Evolutionary conservation across 2,113 vertebrate genomes (phyloP).

Genomic region (Chaetorhynchus papuensis): DNA sequence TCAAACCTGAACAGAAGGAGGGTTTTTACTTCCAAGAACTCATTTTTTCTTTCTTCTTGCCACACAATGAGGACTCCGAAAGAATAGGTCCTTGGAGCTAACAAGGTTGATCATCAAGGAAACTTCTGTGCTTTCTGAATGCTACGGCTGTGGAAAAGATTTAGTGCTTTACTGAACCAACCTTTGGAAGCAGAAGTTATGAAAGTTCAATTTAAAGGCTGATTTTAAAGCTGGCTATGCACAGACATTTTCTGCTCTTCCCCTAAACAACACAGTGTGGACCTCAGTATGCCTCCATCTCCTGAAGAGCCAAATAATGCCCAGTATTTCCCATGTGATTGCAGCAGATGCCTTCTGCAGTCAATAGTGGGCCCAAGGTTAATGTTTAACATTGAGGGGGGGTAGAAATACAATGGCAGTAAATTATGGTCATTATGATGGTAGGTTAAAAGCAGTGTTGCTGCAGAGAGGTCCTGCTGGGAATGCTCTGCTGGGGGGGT

Average conservation of each 20-base stretch:
- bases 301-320: conserved; percentile 13
- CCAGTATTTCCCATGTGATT: neutral
- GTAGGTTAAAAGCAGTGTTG: conserved; percentile 30
- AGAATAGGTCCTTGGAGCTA: conserved; percentile 35
- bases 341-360: conserved; percentile 1
- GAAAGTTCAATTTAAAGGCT: neutral
- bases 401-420: neutral
- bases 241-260: neutral
- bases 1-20: conserved; percentile 46
- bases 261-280: neutral
- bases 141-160: conserved; percentile 6
- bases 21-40: conserved; percentile 39
- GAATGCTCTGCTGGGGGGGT: neutral
- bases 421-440: conserved; percentile 38
- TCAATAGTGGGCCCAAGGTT: neutral
- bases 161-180: neutral
- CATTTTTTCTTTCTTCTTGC: conserved; percentile 36
- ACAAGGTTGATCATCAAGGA: conserved; percentile 53
- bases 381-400: neutral
- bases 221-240: neutral
- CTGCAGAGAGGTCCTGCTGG: conserved; percentile 24
- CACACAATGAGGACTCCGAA: neutral
- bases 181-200: neutral
- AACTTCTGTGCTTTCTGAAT: conserved; percentile 17
- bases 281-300: neutral